Percentiles rank a stretch among this genome's conserved stretches.
Conservation (phyloP, 2,888 invertebrate genomes). For the Dasypolia templi region DNA sequence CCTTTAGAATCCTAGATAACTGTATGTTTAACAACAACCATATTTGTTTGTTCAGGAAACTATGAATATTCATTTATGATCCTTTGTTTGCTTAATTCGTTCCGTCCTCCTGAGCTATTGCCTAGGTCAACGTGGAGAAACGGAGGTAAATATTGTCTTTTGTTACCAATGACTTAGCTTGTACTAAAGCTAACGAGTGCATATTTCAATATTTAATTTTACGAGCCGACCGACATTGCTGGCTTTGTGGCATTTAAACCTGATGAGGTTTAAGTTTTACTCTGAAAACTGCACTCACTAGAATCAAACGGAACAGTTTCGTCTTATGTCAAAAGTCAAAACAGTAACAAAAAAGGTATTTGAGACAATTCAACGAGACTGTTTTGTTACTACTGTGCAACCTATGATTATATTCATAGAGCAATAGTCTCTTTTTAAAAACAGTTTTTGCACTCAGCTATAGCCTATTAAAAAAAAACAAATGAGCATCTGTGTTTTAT, state of each 20-base stretch:
- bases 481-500: slow-evolving; percentile 4
- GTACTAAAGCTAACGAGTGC: neutral
- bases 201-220: slow-evolving; percentile 19
- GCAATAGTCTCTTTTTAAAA: too few relatives aligned
- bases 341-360: neutral
- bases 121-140: slow-evolving; percentile 39
- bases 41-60: slow-evolving; percentile 40
- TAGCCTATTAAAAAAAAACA: slow-evolving; percentile 14
- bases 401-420: neutral
- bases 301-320: neutral
- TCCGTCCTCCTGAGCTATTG: slow-evolving; percentile 28
- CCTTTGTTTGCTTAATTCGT: slow-evolving; percentile 47
- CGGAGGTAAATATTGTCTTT: slow-evolving; percentile 31
- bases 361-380: neutral
- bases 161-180: slow-evolving; percentile 25
- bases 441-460: neutral
- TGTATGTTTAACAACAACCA: slow-evolving; percentile 30
- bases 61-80: slow-evolving; percentile 53
- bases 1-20: slow-evolving; percentile 2
- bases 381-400: neutral
- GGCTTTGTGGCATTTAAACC: neutral
- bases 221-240: slow-evolving; percentile 1
- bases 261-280: slow-evolving; percentile 1
- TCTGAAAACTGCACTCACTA: neutral
- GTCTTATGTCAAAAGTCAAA: neutral